Conservation (phyloP, 1,140 invertebrate genomes). For the Solenopsis fugax region DNA sequence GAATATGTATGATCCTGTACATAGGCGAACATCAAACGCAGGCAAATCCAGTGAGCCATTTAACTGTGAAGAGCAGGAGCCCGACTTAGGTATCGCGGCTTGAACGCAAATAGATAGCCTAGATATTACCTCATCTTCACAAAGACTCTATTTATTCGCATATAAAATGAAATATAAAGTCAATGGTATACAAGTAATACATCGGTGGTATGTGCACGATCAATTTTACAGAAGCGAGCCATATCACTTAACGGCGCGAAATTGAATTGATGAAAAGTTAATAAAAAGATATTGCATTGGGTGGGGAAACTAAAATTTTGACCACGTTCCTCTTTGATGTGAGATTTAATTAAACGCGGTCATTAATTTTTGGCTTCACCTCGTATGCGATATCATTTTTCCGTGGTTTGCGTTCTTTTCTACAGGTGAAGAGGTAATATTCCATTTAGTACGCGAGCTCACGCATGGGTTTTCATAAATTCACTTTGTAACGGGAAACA, state of each 20-base stretch:
- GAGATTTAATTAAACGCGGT: conserved; percentile 53
- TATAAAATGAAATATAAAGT: conserved; percentile 50
- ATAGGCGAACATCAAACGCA: conserved; percentile 62
- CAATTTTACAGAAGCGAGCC: neutral
- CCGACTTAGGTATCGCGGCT: conserved; percentile 53
- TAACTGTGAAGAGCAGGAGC: conserved; percentile 61
- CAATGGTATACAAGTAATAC: conserved; percentile 28
- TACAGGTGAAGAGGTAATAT: conserved; percentile 27
- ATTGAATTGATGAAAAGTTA: conserved; percentile 22
- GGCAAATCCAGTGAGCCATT: conserved; percentile 55
- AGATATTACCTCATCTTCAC: conserved; percentile 57
- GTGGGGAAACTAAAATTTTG: conserved; percentile 32
- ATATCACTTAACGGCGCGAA: neutral
- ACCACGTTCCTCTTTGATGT: neutral
- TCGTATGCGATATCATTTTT: conserved; percentile 70
- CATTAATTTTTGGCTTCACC: conserved; percentile 73
- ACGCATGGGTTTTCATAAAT: conserved; percentile 43
- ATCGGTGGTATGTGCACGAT: neutral
- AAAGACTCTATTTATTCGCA: conserved; percentile 53
- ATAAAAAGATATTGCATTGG: neutral
- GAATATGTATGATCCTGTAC: conserved; percentile 51
- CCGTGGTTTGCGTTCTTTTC: conserved; percentile 36
- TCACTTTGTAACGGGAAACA: conserved; percentile 39
- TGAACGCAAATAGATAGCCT: conserved; percentile 59
- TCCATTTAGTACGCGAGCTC: conserved; percentile 43